Conservation (phyloP, 2,113 vertebrate genomes). For the Rhinopithecus roxellana region DNA sequence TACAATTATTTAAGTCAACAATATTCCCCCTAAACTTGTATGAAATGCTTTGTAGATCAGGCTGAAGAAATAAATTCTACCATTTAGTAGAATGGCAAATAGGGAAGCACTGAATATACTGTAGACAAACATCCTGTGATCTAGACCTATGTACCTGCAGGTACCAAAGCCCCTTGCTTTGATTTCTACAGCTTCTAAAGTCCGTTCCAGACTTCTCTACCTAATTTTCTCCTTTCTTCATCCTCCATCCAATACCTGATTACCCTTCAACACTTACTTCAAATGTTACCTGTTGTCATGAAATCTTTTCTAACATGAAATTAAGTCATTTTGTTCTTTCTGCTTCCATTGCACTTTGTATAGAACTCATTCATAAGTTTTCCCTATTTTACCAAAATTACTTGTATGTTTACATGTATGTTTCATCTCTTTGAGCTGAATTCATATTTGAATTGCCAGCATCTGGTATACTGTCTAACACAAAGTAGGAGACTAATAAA, state of each 20-base stretch:
- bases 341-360: neutral
- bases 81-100: neutral
- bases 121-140: neutral
- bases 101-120: neutral
- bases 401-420: neutral
- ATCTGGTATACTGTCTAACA: neutral
- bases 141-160: neutral
- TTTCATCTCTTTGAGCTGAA: neutral
- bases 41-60: neutral
- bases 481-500: neutral
- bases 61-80: neutral
- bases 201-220: neutral
- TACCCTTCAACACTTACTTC: neutral
- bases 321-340: neutral
- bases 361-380: neutral
- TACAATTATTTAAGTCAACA: neutral
- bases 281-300: neutral
- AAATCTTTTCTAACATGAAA: neutral
- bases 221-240: slow-evolving; percentile 6
- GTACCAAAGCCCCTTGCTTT: neutral
- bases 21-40: neutral
- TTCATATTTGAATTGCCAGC: neutral
- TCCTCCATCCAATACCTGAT: neutral
- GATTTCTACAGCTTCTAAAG: neutral
- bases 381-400: neutral